A percentile compares a stretch with the other conserved stretches of the same genome.
Conservation (phyloP, 2,888 invertebrate genomes). For the Notodonta ziczac region DNA sequence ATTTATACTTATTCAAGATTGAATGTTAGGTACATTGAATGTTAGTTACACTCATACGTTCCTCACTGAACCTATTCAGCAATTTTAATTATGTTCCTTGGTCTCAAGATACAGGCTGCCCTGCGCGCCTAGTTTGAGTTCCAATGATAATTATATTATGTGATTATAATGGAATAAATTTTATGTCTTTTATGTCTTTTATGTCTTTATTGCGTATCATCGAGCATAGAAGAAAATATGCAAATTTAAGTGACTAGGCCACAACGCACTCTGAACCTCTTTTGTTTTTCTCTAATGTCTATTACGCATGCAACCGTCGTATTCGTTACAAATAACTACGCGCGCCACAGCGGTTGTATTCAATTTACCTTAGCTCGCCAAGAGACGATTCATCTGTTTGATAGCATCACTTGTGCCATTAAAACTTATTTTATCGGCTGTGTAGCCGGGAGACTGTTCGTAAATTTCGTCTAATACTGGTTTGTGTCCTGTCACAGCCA, state of each 20-base stretch:
- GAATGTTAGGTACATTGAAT: too few relatives aligned
- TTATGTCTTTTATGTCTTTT: too few relatives aligned
- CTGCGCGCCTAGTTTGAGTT: too few relatives aligned
- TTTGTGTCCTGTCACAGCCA: constrained; percentile 64
- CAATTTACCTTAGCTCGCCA: constrained; percentile 53
- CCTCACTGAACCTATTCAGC: too few relatives aligned
- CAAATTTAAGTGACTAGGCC: background rate
- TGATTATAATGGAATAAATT: too few relatives aligned
- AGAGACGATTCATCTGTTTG: constrained; percentile 62
- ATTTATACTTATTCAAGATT: too few relatives aligned
- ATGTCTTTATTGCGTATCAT: too few relatives aligned
- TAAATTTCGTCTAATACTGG: constrained; percentile 73
- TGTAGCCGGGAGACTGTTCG: constrained; percentile 50
- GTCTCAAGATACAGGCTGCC: too few relatives aligned
- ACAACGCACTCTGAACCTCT: constrained; percentile 26
- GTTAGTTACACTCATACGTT: too few relatives aligned
- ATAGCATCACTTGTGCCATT: constrained; percentile 69
- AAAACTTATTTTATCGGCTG: constrained; percentile 62
- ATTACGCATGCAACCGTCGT: constrained; percentile 39
- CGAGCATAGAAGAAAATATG: too few relatives aligned
- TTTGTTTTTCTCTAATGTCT: constrained; percentile 41
- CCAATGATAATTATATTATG: too few relatives aligned
- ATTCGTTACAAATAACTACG: constrained; percentile 54
- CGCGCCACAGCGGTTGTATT: constrained; percentile 50
- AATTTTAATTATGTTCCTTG: too few relatives aligned